Base-by-base conservation (phyloP, 30 jellyfish, hydroid and myxozoan species). In the Mastigias papua region DNA sequence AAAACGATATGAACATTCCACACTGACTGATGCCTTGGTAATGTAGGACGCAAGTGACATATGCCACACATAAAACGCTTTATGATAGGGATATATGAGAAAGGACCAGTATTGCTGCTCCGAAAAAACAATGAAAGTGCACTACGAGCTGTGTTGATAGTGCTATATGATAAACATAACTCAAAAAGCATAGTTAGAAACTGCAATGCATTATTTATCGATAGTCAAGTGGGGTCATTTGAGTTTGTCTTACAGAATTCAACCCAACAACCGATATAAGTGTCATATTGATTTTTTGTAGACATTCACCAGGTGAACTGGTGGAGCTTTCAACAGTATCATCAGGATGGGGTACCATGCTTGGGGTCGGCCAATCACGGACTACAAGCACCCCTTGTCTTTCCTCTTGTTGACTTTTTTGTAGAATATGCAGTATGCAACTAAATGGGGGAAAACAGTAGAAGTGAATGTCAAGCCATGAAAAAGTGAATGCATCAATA, bases 311-410 rank as follows among this genome's bases (percentile, higher is more conserved):
- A 74, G 57, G 25, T 22, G 21, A 16, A 81, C 83, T 35, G 91
- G 70, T 13, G 89, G 65, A 2, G 60, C 73, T 25, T 13, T 2
- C 2, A 83, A 19, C 79, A 70, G 29, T 22, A 6, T 31, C 35
- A 61, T 11, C 63, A 74, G 34, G 21, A 35, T 69, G 30, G 94
- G 90, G 58, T 49, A 86, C 96, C 96, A 86, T 2, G 92, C 22
- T 58, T 86, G 96, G n/a, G 13, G 91, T 75, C 1, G 96, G 96
- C 92, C 96, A 86, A 1, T 76, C 49, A 34, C 92, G 96, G 2
- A 77, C 96, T 1, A 86, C 96, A n/a, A 86, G 54, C 1, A 76
- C 46, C 26, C 96, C 91, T 34, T 2, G 3, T 3, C 86, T 78
- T 4, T 27, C 35, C 30, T 86, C 96, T 26, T 35, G 91, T 10